These are phyloP conservation scores for Camponotus pennsylvanicus DNA, from an alignment of 1,140 invertebrate genomes.

Conservation along the genomic window DNA sequence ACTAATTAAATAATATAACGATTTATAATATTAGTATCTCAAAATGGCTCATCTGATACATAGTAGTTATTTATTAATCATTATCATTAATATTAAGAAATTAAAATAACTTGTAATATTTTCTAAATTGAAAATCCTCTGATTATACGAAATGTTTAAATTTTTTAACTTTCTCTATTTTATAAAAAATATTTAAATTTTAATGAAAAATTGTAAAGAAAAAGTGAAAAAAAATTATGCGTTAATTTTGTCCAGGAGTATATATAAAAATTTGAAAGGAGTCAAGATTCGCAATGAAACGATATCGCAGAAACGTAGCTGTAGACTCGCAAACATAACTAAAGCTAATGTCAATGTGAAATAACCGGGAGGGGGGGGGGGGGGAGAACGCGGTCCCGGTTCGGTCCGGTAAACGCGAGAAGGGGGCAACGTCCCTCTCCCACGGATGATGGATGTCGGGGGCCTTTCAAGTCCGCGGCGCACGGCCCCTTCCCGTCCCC, in stretches of 20 bases:
- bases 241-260: too few relatives aligned
- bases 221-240: too few relatives aligned
- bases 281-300: not conserved
- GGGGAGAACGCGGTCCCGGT: conserved; percentile 60
- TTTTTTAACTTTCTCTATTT: too few relatives aligned
- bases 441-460: conserved; percentile 74
- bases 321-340: not conserved
- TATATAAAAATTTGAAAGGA: not conserved
- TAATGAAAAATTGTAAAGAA: too few relatives aligned
- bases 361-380: not conserved
- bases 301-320: not conserved
- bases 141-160: too few relatives aligned
- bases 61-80: too few relatives aligned
- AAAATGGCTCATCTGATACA: too few relatives aligned
- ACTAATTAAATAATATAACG: not conserved
- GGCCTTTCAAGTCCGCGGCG: conserved; percentile 70
- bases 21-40: not conserved
- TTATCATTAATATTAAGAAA: too few relatives aligned
- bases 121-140: too few relatives aligned
- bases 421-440: conserved; percentile 49
- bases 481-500: conserved; percentile 35
- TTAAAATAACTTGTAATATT: too few relatives aligned
- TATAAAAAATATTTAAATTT: too few relatives aligned
- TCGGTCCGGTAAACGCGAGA: conserved; percentile 33
- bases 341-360: conserved; percentile 18